Percentiles rank a stretch among this genome's conserved stretches.
These are phyloP conservation scores for Ostrea edulis DNA, from an alignment of 1,140 invertebrate genomes.

Conservation along the genomic window DNA sequence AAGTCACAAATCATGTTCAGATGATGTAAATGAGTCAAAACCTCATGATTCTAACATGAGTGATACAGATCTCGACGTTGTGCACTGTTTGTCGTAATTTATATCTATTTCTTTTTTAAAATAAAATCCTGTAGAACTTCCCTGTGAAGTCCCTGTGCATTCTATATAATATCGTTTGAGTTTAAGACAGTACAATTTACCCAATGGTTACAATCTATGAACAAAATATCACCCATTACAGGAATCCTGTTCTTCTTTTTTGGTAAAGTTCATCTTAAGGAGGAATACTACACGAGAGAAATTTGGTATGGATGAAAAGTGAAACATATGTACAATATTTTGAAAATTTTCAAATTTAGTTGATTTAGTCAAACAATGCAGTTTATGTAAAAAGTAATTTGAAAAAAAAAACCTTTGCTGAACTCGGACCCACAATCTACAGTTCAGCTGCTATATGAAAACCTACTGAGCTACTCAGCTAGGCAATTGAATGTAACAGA, in stretches of 20 bases:
- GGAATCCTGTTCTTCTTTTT: neutral
- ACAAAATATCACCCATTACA: neutral
- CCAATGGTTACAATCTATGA: neutral
- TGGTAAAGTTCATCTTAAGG: no score
- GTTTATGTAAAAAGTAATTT: no score
- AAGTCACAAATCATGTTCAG: neutral
- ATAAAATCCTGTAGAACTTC: neutral
- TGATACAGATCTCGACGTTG: neutral
- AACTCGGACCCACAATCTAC: no score
- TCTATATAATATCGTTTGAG: neutral
- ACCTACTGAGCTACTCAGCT: no score
- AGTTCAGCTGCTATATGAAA: no score
- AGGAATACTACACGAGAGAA: no score
- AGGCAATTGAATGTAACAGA: no score
- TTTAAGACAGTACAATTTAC: neutral
- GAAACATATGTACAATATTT: no score
- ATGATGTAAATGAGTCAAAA: neutral
- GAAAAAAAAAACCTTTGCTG: no score
- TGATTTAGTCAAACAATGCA: no score
- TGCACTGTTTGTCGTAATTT: neutral
- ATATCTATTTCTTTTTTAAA: neutral
- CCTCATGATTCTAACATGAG: neutral
- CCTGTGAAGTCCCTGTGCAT: neutral
- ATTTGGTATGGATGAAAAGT: no score
- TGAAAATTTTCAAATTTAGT: no score